A percentile compares a stretch with the other conserved stretches of the same genome.
Evolutionary conservation across 1,140 invertebrate genomes (phyloP).

Genomic region (Leptinotarsa undecemlineata): DNA sequence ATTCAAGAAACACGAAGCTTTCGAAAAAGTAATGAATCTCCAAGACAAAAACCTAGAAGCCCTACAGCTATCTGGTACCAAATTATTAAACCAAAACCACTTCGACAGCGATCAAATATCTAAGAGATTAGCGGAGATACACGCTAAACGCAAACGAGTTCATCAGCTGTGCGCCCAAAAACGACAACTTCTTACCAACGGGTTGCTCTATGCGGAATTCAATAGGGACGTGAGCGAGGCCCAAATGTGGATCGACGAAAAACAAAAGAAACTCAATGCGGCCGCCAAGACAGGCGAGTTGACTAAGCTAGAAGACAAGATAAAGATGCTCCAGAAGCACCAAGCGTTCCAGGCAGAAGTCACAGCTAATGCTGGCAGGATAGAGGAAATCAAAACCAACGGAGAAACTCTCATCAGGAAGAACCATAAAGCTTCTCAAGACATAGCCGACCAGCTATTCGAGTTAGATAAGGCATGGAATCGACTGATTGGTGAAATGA

Average conservation of each 20-base stretch:
- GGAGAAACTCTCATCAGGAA: conserved; percentile 70
- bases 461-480: conserved; percentile 78
- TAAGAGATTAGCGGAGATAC: conserved; percentile 70
- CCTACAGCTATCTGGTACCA: conserved; percentile 81
- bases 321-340: conserved; percentile 97
- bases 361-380: conserved; percentile 82
- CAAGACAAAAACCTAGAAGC: conserved; percentile 87
- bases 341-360: conserved; percentile 97
- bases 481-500: conserved; percentile 76
- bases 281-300: conserved; percentile 73
- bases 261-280: conserved; percentile 83
- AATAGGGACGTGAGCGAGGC: conserved; percentile 86
- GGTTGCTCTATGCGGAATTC: conserved; percentile 86
- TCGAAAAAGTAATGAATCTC: conserved; percentile 81
- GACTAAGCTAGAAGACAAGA: conserved; percentile 80
- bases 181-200: conserved; percentile 73
- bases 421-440: conserved; percentile 70
- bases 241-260: conserved; percentile 91
- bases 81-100: conserved; percentile 89
- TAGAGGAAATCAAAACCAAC: conserved; percentile 78
- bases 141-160: conserved; percentile 71
- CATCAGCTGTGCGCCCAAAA: conserved; percentile 67
- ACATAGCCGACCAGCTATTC: conserved; percentile 75
- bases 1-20: conserved; percentile 90
- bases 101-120: conserved; percentile 89